Conservation (phyloP, 2,113 vertebrate species). For the Mormoops blainvillei region DNA sequence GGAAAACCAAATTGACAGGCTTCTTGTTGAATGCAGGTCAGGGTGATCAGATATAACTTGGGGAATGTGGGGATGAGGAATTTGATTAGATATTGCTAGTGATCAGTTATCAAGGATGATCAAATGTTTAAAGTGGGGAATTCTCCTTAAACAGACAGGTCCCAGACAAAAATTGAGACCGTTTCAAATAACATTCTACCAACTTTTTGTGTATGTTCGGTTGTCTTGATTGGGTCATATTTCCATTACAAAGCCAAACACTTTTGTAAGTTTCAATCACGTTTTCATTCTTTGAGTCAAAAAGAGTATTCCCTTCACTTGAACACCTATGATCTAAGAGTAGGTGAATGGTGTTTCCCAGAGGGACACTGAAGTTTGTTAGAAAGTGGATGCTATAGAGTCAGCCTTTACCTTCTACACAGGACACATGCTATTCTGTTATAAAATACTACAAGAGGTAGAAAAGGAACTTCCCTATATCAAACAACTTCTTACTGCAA, state of each 20-base stretch:
- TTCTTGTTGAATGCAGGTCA: not conserved
- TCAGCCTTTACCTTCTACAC: not conserved
- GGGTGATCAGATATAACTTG: not conserved
- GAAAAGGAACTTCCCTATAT: not conserved
- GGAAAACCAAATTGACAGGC: not conserved
- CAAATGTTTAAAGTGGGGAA: not conserved
- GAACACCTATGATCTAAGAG: not conserved
- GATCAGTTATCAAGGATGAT: not conserved
- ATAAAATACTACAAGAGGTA: not conserved
- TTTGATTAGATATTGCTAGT: not conserved
- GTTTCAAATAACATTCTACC: not conserved
- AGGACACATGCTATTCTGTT: not conserved
- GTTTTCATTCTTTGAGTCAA: not conserved
- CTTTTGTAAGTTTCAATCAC: not conserved
- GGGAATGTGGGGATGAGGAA: not conserved
- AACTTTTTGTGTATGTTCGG: not conserved
- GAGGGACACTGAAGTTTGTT: not conserved
- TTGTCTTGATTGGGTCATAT: not conserved
- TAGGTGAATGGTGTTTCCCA: not conserved
- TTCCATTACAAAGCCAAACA: not conserved
- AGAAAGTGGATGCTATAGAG: not conserved
- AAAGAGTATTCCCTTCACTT: not conserved
- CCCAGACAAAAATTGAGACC: not conserved
- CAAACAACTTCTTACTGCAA: not conserved
- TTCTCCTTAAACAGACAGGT: not conserved